These are phyloP conservation scores for Heliangelus exortis DNA, from an alignment of 2,797 vertebrate genomes.

Conservation along the genomic window DNA sequence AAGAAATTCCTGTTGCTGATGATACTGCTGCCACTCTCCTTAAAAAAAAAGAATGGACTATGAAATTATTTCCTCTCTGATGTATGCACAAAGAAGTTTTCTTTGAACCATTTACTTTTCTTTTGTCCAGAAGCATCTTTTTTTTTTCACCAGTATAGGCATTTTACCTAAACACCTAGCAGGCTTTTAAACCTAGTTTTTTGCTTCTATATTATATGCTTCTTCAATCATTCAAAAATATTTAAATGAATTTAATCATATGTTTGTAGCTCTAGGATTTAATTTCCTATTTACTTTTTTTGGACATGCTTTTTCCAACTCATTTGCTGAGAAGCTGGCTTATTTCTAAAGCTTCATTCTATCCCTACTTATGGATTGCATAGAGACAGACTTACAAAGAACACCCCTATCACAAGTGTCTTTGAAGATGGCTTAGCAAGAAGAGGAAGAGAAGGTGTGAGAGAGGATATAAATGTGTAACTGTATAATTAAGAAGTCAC, in stretches of 20 bases:
- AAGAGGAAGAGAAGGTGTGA: background rate
- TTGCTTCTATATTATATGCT: background rate
- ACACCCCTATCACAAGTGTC: background rate
- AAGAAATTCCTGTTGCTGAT: background rate
- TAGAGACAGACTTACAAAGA: background rate
- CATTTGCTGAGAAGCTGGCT: background rate
- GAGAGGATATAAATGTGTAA: background rate
- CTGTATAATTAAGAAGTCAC: slow-evolving; percentile 27
- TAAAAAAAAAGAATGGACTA: background rate
- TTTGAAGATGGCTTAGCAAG: background rate
- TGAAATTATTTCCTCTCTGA: background rate
- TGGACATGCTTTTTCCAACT: background rate
- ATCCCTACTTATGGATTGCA: background rate
- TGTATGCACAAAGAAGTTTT: background rate
- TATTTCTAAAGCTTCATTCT: background rate
- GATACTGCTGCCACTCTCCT: background rate
- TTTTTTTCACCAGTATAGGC: background rate
- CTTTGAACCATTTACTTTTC: background rate
- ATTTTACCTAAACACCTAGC: background rate
- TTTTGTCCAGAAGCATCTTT: background rate
- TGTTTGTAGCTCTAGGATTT: background rate
- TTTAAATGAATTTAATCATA: background rate
- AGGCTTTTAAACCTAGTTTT: background rate
- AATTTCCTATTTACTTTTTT: background rate
- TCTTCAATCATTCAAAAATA: background rate